Evolutionary conservation across 1,140 invertebrate genomes (phyloP).

Genomic region (Forficula auricularia): DNA sequence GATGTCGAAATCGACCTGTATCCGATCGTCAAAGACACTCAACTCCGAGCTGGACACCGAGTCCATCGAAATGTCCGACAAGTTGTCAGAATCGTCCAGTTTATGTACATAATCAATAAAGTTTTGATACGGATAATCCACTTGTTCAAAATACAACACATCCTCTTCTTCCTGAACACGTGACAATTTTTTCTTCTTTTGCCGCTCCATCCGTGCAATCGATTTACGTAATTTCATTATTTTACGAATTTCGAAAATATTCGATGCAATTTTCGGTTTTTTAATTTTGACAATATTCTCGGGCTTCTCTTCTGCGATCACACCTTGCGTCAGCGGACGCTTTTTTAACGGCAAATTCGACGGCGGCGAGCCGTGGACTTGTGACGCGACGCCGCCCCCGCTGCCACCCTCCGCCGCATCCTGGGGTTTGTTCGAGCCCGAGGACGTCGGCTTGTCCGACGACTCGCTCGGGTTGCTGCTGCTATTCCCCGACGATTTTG

Average conservation of each 20-base stretch:
- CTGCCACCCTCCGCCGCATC: too few relatives aligned
- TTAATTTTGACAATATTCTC: constrained; percentile 9
- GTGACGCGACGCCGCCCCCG: too few relatives aligned
- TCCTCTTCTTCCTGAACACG: neutral
- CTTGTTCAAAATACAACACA: too few relatives aligned
- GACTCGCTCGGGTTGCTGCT: too few relatives aligned
- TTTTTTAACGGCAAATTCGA: too few relatives aligned
- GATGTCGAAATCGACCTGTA: neutral
- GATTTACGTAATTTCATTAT: constrained; percentile 39
- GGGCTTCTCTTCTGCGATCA: too few relatives aligned
- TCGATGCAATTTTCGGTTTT: constrained; percentile 17
- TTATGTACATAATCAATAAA: neutral
- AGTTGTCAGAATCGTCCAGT: constrained; percentile 2
- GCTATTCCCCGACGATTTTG: too few relatives aligned
- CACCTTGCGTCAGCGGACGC: too few relatives aligned
- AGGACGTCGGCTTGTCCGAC: too few relatives aligned
- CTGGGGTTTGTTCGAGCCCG: too few relatives aligned
- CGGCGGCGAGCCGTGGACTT: too few relatives aligned
- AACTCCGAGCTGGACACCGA: neutral
- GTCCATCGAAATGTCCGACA: constrained; percentile 2
- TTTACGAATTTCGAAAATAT: constrained; percentile 15
- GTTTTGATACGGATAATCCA: neutral
- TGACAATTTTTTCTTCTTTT: constrained; percentile 22
- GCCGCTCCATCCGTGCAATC: constrained; percentile 34
- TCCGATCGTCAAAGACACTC: constrained; percentile 1